Percentiles rank a stretch among this genome's conserved stretches.
phyloP scores from a whole-genome alignment of 2,797 vertebrate genomes.

The Acanthurus lineatus region DNA sequence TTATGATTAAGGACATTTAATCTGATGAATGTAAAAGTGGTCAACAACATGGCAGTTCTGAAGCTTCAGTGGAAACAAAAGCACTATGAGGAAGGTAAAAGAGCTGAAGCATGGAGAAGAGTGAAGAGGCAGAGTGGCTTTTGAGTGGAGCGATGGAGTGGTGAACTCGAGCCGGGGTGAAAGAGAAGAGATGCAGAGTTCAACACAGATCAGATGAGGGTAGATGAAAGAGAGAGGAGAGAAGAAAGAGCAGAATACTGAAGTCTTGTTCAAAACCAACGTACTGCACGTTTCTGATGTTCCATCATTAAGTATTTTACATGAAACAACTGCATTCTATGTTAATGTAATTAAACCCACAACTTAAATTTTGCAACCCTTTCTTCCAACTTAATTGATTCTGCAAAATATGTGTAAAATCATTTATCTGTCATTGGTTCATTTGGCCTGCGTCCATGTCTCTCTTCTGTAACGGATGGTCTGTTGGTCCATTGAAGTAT shows the following conservation, averaged over 20 bases:
- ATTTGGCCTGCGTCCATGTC: too few relatives aligned
- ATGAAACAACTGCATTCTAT: neutral
- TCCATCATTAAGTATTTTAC: neutral
- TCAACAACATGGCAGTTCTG: neutral
- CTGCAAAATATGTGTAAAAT: neutral
- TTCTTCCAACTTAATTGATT: neutral
- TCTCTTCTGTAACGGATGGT: neutral
- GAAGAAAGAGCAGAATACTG: slow-evolving; percentile 29
- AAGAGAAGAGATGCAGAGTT: slow-evolving; percentile 52
- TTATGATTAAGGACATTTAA: slow-evolving; percentile 6
- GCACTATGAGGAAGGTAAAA: slow-evolving; percentile 18
- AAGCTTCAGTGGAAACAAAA: slow-evolving; percentile 39
- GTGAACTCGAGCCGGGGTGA: slow-evolving; percentile 45
- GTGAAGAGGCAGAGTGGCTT: slow-evolving; percentile 63
- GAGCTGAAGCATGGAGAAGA: slow-evolving; percentile 26
- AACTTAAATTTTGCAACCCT: neutral
- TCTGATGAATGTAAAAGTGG: neutral
- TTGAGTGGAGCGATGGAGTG: slow-evolving; percentile 59
- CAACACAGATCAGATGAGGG: slow-evolving; percentile 30
- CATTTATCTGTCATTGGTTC: too few relatives aligned
- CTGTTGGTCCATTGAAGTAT: neutral
- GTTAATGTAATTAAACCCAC: neutral
- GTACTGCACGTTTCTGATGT: neutral
- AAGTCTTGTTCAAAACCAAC: slow-evolving; percentile 20
- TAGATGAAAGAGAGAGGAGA: slow-evolving; percentile 16